Percentiles rank a stretch among this genome's conserved stretches.
phyloP scores from a whole-genome alignment of 2,888 invertebrate genomes.

The Choristoneura rosaceana region DNA sequence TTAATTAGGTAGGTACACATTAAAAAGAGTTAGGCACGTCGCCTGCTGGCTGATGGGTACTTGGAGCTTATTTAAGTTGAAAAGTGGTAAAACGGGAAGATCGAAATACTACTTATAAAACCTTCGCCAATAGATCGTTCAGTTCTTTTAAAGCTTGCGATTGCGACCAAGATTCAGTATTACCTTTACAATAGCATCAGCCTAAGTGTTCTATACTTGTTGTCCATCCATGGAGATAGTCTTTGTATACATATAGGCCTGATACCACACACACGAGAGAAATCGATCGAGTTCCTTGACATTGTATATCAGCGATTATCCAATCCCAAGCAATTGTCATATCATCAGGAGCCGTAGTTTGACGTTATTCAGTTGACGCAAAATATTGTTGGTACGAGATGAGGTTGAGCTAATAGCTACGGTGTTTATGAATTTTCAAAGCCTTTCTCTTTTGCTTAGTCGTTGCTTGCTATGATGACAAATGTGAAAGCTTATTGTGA shows the following conservation, averaged over 20 bases:
- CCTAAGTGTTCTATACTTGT: background rate
- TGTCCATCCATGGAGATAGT: background rate
- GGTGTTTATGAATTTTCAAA: slow-evolving; percentile 22
- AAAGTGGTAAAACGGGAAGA: too few relatives aligned
- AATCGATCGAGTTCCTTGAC: background rate
- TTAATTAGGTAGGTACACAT: too few relatives aligned
- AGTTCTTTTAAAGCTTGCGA: too few relatives aligned
- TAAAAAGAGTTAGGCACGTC: too few relatives aligned
- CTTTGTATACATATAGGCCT: background rate
- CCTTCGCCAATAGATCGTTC: too few relatives aligned
- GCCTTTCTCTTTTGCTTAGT: slow-evolving; percentile 35
- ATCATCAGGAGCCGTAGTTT: background rate
- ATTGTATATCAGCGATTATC: background rate
- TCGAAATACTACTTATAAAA: too few relatives aligned
- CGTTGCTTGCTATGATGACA: slow-evolving; percentile 12
- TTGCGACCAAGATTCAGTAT: too few relatives aligned
- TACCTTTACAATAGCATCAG: background rate
- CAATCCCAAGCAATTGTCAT: slow-evolving; percentile 2
- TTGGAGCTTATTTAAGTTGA: too few relatives aligned
- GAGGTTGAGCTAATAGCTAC: background rate
- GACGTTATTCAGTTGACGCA: background rate
- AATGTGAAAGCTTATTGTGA: slow-evolving; percentile 28
- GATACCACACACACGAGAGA: background rate
- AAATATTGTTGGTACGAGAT: background rate
- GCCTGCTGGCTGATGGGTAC: too few relatives aligned